Evolutionary conservation across 2,113 vertebrate species (phyloP).

Genomic region (Heptranchias perlo): DNA sequence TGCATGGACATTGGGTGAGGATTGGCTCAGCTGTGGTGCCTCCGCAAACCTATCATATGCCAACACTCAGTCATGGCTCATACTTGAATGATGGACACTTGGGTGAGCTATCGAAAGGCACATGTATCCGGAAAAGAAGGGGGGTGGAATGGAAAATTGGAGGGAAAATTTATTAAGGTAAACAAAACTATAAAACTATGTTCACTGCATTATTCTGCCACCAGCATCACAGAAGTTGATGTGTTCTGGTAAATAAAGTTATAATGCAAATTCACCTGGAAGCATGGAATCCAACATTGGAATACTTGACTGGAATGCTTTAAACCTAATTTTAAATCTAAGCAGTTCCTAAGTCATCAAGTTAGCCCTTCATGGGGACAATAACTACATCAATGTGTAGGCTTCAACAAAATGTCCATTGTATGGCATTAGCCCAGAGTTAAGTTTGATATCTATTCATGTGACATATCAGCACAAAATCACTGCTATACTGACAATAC

Average conservation of each 20-base stretch:
- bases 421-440: neutral
- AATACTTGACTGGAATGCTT: neutral
- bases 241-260: neutral
- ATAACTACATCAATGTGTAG: neutral
- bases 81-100: neutral
- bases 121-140: neutral
- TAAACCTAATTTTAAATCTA: neutral
- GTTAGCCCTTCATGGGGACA: neutral
- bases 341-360: neutral
- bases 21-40: neutral
- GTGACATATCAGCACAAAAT: neutral
- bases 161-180: neutral
- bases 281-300: neutral
- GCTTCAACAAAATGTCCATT: neutral
- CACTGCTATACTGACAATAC: neutral
- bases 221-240: neutral
- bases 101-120: neutral
- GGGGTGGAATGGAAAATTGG: neutral
- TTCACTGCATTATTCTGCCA: neutral
- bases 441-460: neutral
- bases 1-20: neutral
- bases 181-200: neutral
- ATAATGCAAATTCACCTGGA: neutral
- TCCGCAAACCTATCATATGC: neutral
- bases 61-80: neutral